Conservation (phyloP, 1,140 invertebrate species). For the Acarapis woodi region DNA sequence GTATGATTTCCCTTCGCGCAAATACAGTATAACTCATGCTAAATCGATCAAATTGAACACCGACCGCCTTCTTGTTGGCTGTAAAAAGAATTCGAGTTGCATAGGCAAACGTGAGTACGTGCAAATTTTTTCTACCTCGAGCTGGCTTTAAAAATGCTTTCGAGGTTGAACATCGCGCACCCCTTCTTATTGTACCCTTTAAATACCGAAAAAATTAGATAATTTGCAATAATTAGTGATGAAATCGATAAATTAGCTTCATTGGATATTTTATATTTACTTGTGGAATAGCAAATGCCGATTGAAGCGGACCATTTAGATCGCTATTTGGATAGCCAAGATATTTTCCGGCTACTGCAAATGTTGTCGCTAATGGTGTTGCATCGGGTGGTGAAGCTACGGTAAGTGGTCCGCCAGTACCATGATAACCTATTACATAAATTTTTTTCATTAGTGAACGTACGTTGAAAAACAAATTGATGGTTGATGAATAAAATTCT, state of each 20-base stretch:
- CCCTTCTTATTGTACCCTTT: conserved; percentile 47
- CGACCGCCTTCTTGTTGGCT: conserved; percentile 37
- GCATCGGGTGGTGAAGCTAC: conserved; percentile 52
- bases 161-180: conserved; percentile 56
- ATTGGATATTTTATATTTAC: conserved; percentile 27
- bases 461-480: too few relatives aligned
- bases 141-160: conserved; percentile 63
- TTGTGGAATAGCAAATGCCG: conserved; percentile 28
- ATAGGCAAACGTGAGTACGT: conserved; percentile 49
- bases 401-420: conserved; percentile 42
- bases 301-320: conserved; percentile 48
- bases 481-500: too few relatives aligned
- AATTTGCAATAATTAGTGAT: conserved; percentile 18
- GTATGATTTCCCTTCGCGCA: conserved; percentile 40
- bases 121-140: conserved; percentile 43
- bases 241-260: conserved; percentile 46
- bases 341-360: conserved; percentile 44
- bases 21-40: conserved; percentile 29
- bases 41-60: conserved; percentile 37
- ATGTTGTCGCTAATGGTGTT: conserved; percentile 42
- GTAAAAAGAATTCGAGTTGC: conserved; percentile 60
- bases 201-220: too few relatives aligned
- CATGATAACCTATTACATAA: conserved; percentile 59
- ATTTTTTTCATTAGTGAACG: too few relatives aligned
- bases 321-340: conserved; percentile 47